Conservation (phyloP, 2,113 vertebrate species). For the Lepisosteus osseus region DNA sequence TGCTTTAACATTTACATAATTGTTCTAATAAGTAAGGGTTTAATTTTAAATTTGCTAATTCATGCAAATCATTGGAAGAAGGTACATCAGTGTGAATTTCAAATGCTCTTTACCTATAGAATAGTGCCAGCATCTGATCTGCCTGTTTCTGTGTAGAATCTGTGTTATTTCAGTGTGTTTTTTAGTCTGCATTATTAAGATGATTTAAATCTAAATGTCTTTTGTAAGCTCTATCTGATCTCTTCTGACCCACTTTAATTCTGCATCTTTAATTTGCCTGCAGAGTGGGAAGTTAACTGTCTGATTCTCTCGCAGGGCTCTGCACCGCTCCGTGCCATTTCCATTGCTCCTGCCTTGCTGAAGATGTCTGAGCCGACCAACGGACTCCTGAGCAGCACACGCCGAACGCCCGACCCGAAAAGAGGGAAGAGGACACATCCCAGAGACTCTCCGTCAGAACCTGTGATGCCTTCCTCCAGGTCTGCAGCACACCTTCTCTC, state of each 20-base stretch:
- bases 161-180: background rate
- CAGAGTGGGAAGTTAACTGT: conserved; percentile 23
- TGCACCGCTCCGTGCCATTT: conserved; percentile 18
- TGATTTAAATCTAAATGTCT: background rate
- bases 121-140: conserved; percentile 21
- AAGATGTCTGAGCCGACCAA: conserved; percentile 48
- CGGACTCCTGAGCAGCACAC: conserved; percentile 33
- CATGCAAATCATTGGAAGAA: conserved; percentile 29
- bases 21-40: conserved; percentile 44
- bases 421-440: conserved; percentile 36
- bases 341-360: conserved; percentile 20
- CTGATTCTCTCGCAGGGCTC: conserved; percentile 54
- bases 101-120: conserved; percentile 10
- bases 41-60: conserved; percentile 37
- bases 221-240: background rate
- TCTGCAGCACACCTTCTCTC: conserved; percentile 32
- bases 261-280: background rate
- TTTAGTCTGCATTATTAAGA: background rate
- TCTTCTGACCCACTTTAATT: conserved; percentile 12
- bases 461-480: conserved; percentile 46
- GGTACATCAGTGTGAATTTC: too few species aligned
- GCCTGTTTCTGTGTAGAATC: conserved; percentile 25
- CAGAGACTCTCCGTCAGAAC: conserved; percentile 57
- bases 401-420: conserved; percentile 31
- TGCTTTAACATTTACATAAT: conserved; percentile 57